A percentile compares a stretch with the other conserved stretches of the same genome.
phyloP scores from a whole-genome alignment of 2,113 vertebrate genomes.

The Cyphomyrus plagiostoma region DNA sequence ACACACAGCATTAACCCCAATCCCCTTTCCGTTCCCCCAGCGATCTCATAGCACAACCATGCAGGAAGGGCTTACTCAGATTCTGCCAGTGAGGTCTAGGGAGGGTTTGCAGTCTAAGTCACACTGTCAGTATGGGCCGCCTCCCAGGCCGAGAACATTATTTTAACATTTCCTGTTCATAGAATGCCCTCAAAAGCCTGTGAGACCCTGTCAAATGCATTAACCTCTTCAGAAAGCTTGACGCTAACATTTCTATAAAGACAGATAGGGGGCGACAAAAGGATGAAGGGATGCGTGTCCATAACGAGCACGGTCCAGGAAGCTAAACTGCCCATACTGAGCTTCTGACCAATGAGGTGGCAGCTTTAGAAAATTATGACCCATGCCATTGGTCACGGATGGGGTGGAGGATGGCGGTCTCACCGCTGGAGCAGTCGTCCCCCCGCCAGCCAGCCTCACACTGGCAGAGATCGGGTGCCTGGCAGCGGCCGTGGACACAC shows the following conservation, averaged over 20 bases:
- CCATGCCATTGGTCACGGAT: not conserved
- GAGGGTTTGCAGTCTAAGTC: not conserved
- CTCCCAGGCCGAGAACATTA: not conserved
- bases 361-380: not conserved
- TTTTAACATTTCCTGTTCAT: constrained; percentile 44
- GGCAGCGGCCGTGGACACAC: constrained; percentile 83
- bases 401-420: constrained; percentile 37
- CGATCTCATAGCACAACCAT: constrained; percentile 52
- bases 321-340: not conserved
- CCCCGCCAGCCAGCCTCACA: constrained; percentile 82
- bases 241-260: not conserved
- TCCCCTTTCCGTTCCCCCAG: constrained; percentile 44
- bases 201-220: constrained; percentile 26
- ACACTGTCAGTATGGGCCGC: constrained; percentile 5
- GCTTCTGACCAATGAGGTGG: not conserved
- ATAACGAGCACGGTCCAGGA: not conserved
- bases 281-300: not conserved
- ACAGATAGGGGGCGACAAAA: not conserved
- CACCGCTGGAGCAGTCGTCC: constrained; percentile 81
- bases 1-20: constrained; percentile 29
- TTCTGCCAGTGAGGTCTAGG: constrained; percentile 43
- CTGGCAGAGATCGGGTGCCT: constrained; percentile 80
- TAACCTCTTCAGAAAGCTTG: not conserved
- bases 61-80: constrained; percentile 49
- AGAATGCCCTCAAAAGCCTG: constrained; percentile 33